Conservation (phyloP, 2,888 invertebrate genomes). For the Pelosia muscerda region DNA sequence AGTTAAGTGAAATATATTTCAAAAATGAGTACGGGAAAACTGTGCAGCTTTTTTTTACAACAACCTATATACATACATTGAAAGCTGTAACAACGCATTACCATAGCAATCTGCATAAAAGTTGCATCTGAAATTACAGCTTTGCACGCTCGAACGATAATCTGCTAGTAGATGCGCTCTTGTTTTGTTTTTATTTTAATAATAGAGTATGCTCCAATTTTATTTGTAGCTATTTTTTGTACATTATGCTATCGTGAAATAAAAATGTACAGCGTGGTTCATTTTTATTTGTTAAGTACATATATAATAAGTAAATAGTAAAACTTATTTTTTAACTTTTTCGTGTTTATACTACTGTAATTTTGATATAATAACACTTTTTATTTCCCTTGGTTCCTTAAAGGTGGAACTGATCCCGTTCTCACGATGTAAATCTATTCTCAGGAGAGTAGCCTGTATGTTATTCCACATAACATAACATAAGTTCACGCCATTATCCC, state of each 20-base stretch:
- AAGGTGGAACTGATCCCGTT: too few species aligned
- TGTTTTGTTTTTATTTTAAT: constrained; percentile 21
- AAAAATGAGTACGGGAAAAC: constrained; percentile 7
- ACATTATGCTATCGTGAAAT: background rate
- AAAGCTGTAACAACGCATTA: constrained; percentile 24
- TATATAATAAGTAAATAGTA: background rate
- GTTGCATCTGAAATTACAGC: constrained; percentile 29
- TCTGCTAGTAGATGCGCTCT: constrained; percentile 25
- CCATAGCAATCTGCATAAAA: constrained; percentile 39
- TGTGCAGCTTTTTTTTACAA: background rate
- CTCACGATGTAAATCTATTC: too few species aligned
- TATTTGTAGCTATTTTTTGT: background rate
- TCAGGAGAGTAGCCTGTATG: too few species aligned
- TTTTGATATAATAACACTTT: too few species aligned
- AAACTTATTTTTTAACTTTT: background rate
- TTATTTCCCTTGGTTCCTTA: too few species aligned
- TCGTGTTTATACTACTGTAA: background rate
- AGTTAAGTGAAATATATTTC: constrained; percentile 15
- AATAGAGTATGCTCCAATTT: constrained; percentile 1
- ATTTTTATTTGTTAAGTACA: background rate
- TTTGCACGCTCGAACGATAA: constrained; percentile 33
- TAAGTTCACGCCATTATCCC: too few species aligned
- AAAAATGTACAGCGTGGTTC: background rate
- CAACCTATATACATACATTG: constrained; percentile 11
- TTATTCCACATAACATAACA: too few species aligned